A percentile compares a stretch with the other conserved stretches of the same genome.
Conservation (phyloP, 2,888 invertebrate species). For the Epistrophe eligans region DNA sequence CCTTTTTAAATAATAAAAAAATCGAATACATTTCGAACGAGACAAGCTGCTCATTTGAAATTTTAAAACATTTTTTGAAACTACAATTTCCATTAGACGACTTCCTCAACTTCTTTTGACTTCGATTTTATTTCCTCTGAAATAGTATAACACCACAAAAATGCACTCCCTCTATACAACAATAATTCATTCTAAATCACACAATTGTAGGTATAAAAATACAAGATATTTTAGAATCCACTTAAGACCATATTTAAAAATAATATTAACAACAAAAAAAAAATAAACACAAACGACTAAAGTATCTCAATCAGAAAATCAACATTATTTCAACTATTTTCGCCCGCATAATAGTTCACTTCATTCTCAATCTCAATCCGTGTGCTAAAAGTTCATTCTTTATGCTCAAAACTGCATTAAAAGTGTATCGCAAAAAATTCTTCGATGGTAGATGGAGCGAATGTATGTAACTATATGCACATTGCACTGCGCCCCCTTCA, state of each 20-base stretch:
- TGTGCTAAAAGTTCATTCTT: constrained; percentile 20
- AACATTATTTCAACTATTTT: constrained; percentile 67
- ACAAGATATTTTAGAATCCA: neutral
- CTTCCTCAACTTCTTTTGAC: too few relatives aligned
- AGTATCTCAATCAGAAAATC: constrained; percentile 62
- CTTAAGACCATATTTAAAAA: neutral
- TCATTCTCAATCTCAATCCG: constrained; percentile 27
- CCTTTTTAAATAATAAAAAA: too few relatives aligned
- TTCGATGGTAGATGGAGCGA: neutral
- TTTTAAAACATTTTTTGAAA: too few relatives aligned
- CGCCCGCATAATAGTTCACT: constrained; percentile 66
- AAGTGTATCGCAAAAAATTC: constrained; percentile 48
- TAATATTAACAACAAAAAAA: neutral
- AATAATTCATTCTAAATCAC: neutral
- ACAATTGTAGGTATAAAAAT: neutral
- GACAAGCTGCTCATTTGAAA: too few relatives aligned
- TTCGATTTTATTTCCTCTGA: neutral
- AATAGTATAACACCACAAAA: neutral
- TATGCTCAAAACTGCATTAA: constrained; percentile 20
- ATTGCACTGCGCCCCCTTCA: neutral
- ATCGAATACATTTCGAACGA: too few relatives aligned
- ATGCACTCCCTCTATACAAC: neutral
- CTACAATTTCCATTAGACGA: too few relatives aligned
- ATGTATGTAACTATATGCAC: too few relatives aligned
- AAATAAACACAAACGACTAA: neutral